Base-by-base conservation (phyloP, 2,797 vertebrate genomes). In the Labeo calbasu region DNA sequence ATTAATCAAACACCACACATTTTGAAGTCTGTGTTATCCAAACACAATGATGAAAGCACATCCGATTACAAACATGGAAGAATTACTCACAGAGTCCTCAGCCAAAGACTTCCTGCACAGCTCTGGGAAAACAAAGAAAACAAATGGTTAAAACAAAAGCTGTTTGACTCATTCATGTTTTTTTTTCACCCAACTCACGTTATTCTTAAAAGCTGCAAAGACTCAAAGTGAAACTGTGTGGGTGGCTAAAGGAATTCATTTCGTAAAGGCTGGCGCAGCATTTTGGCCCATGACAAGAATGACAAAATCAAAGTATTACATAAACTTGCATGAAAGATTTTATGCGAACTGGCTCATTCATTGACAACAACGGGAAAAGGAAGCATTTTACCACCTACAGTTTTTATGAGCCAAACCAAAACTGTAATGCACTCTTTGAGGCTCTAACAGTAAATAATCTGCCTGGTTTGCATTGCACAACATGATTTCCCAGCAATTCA, bases 61-160 rank as follows among this genome's bases (percentile, higher is more conserved):
- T 63, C 59, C 50, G 12, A 77, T 71, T 43, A 25, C 55, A 76
- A 40, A 53, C 1, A 57, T 8, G 17, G 1, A 68, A 43, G n/a
- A 68, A 59, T 25, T 19, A 97, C 98, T 98, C 89, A 99, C 98
- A 10, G 97, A 94, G 91, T 99, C 98, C 85, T 99, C 98, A 19
- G 97, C 95, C 87, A 99, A 89, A 0, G 98, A 98, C 50, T 93
- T 93, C 84, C 97, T 96, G 87, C 98, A 99, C 84, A 99, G 94
- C 87, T 97, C 98, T 99, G 88, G 12, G 40, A 46, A 21, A 25
- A 81, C 0, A 73, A 66, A 77, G 4, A 69, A 4, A 8, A 32
- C 1, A 40, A 14, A 57, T 12, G 32, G 46, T 81, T 28, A 40
- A 73, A 28, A 32, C 43, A 63, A 12, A 59, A 72, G 59, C 40